phyloP scores from a whole-genome alignment of 2,888 invertebrate genomes.

The Tetranychus piercei region DNA sequence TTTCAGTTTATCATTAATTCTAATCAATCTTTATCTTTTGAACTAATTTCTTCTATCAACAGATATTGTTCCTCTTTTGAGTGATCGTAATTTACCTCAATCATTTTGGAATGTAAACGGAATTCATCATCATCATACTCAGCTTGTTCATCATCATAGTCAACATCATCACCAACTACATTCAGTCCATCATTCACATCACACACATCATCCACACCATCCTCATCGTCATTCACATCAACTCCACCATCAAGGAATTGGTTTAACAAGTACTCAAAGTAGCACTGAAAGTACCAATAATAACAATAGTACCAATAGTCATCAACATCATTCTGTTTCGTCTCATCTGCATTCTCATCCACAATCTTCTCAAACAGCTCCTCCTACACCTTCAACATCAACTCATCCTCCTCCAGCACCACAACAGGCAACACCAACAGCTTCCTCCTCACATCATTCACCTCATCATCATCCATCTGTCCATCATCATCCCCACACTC shows the following conservation, averaged over 20 bases:
- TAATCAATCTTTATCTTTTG: not conserved
- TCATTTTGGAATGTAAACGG: conserved; percentile 12
- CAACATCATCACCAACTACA: not conserved
- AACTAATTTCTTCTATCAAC: not conserved
- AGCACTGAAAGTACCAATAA: too few relatives aligned
- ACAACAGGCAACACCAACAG: too few relatives aligned
- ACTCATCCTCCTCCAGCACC: too few relatives aligned
- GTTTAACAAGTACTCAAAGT: too few relatives aligned
- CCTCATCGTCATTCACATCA: not conserved
- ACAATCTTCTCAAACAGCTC: too few relatives aligned
- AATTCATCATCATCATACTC: conserved; percentile 7
- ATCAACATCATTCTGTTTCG: too few relatives aligned
- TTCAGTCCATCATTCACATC: not conserved
- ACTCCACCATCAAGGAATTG: not conserved
- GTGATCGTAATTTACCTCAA: conserved; percentile 11
- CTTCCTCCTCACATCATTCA: too few relatives aligned
- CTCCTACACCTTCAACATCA: too few relatives aligned
- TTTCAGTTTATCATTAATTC: not conserved
- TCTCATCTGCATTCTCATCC: too few relatives aligned
- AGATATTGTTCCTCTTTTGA: conserved; percentile 3
- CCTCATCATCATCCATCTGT: too few relatives aligned
- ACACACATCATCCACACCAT: conserved; percentile 1
- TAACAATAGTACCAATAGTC: too few relatives aligned
- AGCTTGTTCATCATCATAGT: conserved; percentile 6
- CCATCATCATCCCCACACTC: too few relatives aligned